phyloP scores from a whole-genome alignment of 2,113 vertebrate species.

The Thinocorus orbignyianus region DNA sequence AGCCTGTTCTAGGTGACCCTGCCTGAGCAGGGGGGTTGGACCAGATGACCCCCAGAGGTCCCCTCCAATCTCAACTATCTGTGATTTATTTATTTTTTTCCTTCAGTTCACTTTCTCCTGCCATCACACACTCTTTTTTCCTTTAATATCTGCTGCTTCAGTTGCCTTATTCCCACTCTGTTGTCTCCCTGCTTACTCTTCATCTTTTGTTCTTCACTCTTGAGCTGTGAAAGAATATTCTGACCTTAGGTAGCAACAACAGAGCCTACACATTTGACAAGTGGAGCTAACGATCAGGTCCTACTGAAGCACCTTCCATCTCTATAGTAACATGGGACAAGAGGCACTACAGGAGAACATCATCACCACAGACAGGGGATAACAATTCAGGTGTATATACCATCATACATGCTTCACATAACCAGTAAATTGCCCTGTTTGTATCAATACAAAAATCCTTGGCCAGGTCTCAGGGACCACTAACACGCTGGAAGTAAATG shows the following conservation, averaged over 20 bases:
- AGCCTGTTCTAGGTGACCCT: background rate
- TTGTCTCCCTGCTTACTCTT: background rate
- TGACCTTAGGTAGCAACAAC: background rate
- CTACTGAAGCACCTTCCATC: background rate
- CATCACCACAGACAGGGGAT: background rate
- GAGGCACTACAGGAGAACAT: background rate
- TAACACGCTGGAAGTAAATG: background rate
- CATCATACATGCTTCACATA: background rate
- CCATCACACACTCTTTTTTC: background rate
- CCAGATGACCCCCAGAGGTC: background rate
- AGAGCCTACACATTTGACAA: background rate
- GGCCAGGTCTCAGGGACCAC: background rate
- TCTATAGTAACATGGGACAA: conserved; percentile 14
- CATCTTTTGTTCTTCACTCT: background rate
- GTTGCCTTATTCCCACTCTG: background rate
- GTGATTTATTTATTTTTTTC: background rate
- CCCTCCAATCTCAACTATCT: background rate
- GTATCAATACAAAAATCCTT: background rate
- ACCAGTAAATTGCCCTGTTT: background rate
- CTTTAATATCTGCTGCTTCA: background rate
- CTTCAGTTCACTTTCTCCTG: background rate
- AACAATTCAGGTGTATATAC: background rate
- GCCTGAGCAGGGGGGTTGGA: background rate
- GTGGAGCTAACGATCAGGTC: background rate
- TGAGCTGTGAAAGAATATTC: background rate